Percentiles rank a stretch among this genome's conserved stretches.
Conservation (phyloP, 2,797 vertebrate species). For the Clarias fuscus region DNA sequence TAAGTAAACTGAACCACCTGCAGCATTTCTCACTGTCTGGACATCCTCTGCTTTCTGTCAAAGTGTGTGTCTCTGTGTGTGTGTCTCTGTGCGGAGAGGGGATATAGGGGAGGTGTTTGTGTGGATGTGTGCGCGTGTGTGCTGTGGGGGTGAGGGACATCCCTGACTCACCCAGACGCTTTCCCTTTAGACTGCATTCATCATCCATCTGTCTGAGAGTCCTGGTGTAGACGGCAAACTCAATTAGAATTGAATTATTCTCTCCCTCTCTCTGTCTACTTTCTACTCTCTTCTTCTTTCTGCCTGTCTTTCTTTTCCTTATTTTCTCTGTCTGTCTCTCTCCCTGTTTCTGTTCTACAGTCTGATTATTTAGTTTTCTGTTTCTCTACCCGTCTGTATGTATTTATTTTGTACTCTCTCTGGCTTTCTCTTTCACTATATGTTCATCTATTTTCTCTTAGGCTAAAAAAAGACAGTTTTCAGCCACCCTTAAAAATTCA, state of each 20-base stretch:
- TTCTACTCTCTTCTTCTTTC: constrained; percentile 7
- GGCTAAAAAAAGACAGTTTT: background rate
- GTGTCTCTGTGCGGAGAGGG: constrained; percentile 43
- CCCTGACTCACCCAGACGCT: constrained; percentile 79
- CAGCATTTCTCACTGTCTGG: background rate
- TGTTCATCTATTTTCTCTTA: background rate
- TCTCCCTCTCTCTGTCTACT: constrained; percentile 11
- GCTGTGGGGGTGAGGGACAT: constrained; percentile 70
- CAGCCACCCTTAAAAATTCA: background rate
- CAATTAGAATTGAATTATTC: constrained; percentile 83
- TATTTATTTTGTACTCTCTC: background rate
- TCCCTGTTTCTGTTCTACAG: background rate
- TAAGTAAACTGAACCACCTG: constrained; percentile 10
- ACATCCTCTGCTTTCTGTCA: background rate
- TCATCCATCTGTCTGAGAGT: constrained; percentile 89
- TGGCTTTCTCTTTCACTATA: background rate
- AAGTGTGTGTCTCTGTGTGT: background rate
- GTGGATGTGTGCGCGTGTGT: constrained; percentile 44
- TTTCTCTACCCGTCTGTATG: background rate
- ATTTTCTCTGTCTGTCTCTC: background rate
- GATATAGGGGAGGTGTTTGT: background rate
- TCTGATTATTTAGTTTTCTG: background rate
- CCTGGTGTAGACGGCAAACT: constrained; percentile 78
- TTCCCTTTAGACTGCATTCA: constrained; percentile 89
- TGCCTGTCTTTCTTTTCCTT: background rate